Conservation (phyloP, 2,797 vertebrate species). For the Chiloscyllium punctatum region DNA sequence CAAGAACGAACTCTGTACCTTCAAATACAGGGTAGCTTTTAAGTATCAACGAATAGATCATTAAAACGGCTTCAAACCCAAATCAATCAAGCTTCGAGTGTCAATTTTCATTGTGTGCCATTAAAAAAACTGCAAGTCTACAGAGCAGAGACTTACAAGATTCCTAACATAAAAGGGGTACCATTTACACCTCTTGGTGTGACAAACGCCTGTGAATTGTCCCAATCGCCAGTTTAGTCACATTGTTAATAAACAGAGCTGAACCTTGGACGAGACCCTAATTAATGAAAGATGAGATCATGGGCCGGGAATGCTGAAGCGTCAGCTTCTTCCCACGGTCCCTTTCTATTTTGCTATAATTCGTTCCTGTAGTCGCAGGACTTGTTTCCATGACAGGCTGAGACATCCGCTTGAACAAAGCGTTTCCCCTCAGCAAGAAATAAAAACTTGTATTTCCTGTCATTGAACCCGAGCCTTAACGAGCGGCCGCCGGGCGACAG, state of each 20-base stretch:
- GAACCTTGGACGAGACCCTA: not conserved
- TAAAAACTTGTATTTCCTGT: conserved; percentile 27
- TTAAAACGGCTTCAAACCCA: not conserved
- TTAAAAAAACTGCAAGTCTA: not conserved
- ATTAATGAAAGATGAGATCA: conserved; percentile 10
- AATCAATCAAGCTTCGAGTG: not conserved
- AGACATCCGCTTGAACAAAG: conserved; percentile 12
- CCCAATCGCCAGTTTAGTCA: not conserved
- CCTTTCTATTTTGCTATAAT: not conserved
- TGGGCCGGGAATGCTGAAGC: not conserved
- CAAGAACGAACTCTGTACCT: not conserved
- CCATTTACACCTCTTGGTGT: not conserved
- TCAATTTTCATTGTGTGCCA: not conserved
- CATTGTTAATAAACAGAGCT: not conserved
- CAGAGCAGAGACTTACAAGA: not conserved
- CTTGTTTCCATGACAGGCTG: not conserved
- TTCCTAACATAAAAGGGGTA: not conserved
- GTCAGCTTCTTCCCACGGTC: not conserved
- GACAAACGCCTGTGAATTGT: not conserved
- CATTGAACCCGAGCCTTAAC: not conserved
- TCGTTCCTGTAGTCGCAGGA: not conserved
- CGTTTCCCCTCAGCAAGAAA: not conserved
- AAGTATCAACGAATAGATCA: not conserved
- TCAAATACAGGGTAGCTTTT: not conserved
- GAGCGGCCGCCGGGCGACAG: not conserved